Evolutionary conservation across 2,113 vertebrate species (phyloP), one percentile per base, ranked within the genome.

Genomic region (Suricata suricatta): DNA sequence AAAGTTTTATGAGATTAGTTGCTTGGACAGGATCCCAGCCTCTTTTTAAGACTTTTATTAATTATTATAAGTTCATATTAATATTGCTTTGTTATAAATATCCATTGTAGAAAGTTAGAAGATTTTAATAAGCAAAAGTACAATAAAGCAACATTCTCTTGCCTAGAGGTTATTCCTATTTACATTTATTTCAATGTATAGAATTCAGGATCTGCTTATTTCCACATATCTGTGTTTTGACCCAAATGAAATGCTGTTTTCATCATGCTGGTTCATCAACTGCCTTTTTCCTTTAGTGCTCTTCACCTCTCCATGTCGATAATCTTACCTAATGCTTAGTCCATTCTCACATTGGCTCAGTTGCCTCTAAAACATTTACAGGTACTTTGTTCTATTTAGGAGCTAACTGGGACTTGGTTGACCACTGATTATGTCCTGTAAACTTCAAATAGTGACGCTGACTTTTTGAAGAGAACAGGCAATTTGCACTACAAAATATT

Each of bases 41-140:
- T 71, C 31, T 87, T 91, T 87, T 66, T 87, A 64, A 94, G 25
- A 16, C 68, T 96, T 74, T 86, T 69, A 52, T 84, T 88, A 76
- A 54, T 63, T 80, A 84, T 81, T 66, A 57, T 33, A 29, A 88
- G 64, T 76, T 63, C 79, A 29, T 66, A n/a, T 72, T 91, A 79
- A 66, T 68, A 63, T 38, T 91, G 77, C 52, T 35, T 93, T 81
- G 60, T 79, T 29, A 31, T 90, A 93, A 90, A 79, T 80, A 69
- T 60, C 10, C 31, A 41, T 38, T 89, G 52, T 96, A 57, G 83
- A 79, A 88, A 68, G 69, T 74, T 74, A 25, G 33, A 69, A 72
- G 25, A 88, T 88, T 57, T 66, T 84, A 90, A 76, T 86, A 50
- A 77, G 25, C 15, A 71, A 52, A 89, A 81, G n/a, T 74, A 83